These are phyloP conservation scores for Dyspetes luteomarginatus DNA, from an alignment of 2,888 invertebrate species.

Conservation along the genomic window DNA sequence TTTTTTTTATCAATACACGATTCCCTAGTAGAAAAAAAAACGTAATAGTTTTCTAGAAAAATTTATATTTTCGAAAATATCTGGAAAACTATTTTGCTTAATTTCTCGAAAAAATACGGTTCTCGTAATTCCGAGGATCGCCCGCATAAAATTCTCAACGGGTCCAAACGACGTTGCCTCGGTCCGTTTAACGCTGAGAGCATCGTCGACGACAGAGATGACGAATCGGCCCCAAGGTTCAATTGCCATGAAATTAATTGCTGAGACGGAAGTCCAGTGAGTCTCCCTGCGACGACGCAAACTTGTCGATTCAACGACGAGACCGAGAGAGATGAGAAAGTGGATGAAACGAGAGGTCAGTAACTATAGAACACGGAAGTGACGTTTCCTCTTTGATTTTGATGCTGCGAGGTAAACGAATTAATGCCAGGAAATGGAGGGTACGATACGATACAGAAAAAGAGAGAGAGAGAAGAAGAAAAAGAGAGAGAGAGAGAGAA, in stretches of 20 bases:
- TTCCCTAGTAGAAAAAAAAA: too few relatives aligned
- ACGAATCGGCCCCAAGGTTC: slow-evolving; percentile 25
- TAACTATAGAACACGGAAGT: neutral
- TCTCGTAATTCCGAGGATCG: too few relatives aligned
- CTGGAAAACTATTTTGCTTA: too few relatives aligned
- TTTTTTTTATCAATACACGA: too few relatives aligned
- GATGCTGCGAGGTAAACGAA: slow-evolving; percentile 53
- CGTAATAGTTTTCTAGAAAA: too few relatives aligned
- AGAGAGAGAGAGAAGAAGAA: slow-evolving; percentile 1
- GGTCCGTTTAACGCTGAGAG: neutral
- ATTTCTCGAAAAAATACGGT: too few relatives aligned
- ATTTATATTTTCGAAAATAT: too few relatives aligned
- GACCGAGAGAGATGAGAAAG: neutral
- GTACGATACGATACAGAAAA: slow-evolving; percentile 45
- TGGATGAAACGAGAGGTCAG: neutral
- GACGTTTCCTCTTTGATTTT: slow-evolving; percentile 53
- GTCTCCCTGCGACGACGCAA: slow-evolving; percentile 17
- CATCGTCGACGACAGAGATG: slow-evolving; percentile 21
- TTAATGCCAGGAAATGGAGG: slow-evolving; percentile 58
- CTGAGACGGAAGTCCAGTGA: slow-evolving; percentile 36
- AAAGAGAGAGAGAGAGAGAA: slow-evolving; percentile 1
- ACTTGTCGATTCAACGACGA: neutral
- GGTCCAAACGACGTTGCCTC: neutral
- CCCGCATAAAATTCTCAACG: neutral
- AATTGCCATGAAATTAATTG: slow-evolving; percentile 60